Percentiles rank a stretch among this genome's conserved stretches.
phyloP scores from a whole-genome alignment of 2,113 vertebrate genomes.

The Sphaerodactylus townsendi region DNA sequence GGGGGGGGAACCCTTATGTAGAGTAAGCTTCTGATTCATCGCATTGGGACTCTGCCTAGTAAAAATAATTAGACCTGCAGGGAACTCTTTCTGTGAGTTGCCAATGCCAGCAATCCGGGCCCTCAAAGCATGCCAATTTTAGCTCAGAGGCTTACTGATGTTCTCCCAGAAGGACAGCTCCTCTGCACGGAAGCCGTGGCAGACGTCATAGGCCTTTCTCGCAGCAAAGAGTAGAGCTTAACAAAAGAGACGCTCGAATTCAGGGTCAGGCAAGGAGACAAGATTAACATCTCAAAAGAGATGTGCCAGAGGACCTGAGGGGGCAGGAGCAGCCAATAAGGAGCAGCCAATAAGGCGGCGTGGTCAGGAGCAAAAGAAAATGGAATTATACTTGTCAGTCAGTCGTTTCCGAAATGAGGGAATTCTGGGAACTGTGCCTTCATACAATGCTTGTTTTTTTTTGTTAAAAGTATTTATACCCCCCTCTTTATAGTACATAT shows the following conservation, averaged over 20 bases:
- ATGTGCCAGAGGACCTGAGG: constrained; percentile 45
- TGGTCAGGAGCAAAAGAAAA: constrained; percentile 31
- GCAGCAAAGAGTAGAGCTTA: constrained; percentile 50
- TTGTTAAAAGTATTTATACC: too few relatives aligned
- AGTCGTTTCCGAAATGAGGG: neutral
- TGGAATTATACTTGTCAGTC: too few relatives aligned
- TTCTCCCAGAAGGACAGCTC: constrained; percentile 45
- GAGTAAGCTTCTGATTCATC: constrained; percentile 48
- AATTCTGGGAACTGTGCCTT: neutral
- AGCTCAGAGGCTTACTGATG: constrained; percentile 53
- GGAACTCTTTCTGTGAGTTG: constrained; percentile 58
- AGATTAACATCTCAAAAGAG: constrained; percentile 49
- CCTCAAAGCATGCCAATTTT: constrained; percentile 64
- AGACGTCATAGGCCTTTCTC: constrained; percentile 33
- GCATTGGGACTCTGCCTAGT: constrained; percentile 43
- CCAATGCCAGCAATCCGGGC: constrained; percentile 54
- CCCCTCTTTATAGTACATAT: too few relatives aligned
- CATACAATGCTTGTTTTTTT: too few relatives aligned
- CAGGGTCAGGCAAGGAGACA: constrained; percentile 22
- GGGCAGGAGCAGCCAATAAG: neutral
- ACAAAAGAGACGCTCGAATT: constrained; percentile 49
- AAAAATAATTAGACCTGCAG: constrained; percentile 71
- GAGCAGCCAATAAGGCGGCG: constrained; percentile 42
- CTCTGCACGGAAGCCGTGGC: constrained; percentile 52
- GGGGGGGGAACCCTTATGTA: neutral